phyloP scores from a whole-genome alignment of 2,888 invertebrate species.

The Ormyrus labotus region DNA sequence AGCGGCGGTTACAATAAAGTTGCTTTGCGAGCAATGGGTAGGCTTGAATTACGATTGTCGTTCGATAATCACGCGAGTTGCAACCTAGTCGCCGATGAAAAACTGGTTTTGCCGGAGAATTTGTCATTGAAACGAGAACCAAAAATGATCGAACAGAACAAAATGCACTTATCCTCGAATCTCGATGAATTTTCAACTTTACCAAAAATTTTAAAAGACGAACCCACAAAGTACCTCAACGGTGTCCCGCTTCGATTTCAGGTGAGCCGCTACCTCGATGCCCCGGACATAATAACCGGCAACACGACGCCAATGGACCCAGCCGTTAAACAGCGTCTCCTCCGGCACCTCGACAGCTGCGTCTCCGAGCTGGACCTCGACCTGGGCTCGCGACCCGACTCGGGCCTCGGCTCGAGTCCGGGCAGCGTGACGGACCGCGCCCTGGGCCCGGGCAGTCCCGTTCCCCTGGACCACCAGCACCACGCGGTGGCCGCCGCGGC shows the following conservation, averaged over 20 bases:
- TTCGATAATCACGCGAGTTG: too few relatives aligned
- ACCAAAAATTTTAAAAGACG: too few relatives aligned
- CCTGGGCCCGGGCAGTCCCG: constrained; percentile 67
- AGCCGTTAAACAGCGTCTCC: constrained; percentile 79
- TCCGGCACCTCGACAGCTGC: constrained; percentile 80
- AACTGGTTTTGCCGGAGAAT: too few relatives aligned
- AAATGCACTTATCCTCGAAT: too few relatives aligned
- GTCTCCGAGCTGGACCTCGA: constrained; percentile 81
- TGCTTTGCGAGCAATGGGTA: too few relatives aligned
- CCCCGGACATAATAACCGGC: constrained; percentile 79
- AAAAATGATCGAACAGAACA: too few relatives aligned
- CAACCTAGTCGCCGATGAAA: too few relatives aligned
- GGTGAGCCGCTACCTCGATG: constrained; percentile 79
- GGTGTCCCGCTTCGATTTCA: constrained; percentile 59
- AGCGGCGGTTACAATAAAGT: too few relatives aligned
- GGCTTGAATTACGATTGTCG: too few relatives aligned
- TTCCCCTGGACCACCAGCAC: constrained; percentile 58
- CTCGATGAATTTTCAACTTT: too few relatives aligned
- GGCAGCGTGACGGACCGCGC: constrained; percentile 71
- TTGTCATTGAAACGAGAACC: too few relatives aligned
- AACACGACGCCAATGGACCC: constrained; percentile 78
- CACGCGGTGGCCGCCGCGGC: constrained; percentile 64
- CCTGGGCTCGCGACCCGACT: constrained; percentile 76
- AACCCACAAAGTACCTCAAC: too few relatives aligned
- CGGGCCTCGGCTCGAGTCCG: constrained; percentile 73